Conservation (phyloP, 2,888 invertebrate species). For the Prionchulus punctatus region DNA sequence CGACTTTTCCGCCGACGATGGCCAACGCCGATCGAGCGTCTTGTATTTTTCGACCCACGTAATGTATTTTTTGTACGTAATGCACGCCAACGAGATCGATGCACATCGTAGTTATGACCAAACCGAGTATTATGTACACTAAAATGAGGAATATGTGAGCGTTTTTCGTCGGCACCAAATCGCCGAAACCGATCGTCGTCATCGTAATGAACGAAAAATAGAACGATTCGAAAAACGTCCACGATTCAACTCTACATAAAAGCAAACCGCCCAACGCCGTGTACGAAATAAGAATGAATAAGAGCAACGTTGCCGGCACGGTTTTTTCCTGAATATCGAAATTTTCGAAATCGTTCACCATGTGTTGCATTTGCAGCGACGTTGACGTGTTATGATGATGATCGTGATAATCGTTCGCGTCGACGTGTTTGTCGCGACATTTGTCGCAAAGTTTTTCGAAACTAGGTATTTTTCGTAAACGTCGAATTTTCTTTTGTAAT, state of each 20-base stretch:
- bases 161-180: slow-evolving; percentile 27
- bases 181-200: slow-evolving; percentile 33
- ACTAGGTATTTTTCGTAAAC: no score
- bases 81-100: slow-evolving; percentile 32
- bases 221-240: slow-evolving; percentile 31
- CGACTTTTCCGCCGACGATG: slow-evolving; percentile 32
- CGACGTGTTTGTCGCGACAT: no score
- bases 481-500: slow-evolving; percentile 7
- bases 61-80: slow-evolving; percentile 32
- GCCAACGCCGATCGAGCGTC: slow-evolving; percentile 30
- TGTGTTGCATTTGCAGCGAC: no score
- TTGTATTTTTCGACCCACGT: slow-evolving; percentile 31
- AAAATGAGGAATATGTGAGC: slow-evolving; percentile 29
- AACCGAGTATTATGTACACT: slow-evolving; percentile 29
- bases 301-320: slow-evolving; percentile 28
- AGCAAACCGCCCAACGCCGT: slow-evolving; percentile 30
- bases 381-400: no score
- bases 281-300: slow-evolving; percentile 27
- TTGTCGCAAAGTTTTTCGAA: no score
- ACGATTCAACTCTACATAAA: slow-evolving; percentile 26
- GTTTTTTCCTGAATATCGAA: background rate
- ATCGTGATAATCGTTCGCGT: no score
- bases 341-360: background rate
- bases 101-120: slow-evolving; percentile 33
- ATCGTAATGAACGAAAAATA: slow-evolving; percentile 31